These are phyloP conservation scores for Emydocephalus ijimae DNA, from an alignment of 2,113 vertebrate species.

Conservation along the genomic window DNA sequence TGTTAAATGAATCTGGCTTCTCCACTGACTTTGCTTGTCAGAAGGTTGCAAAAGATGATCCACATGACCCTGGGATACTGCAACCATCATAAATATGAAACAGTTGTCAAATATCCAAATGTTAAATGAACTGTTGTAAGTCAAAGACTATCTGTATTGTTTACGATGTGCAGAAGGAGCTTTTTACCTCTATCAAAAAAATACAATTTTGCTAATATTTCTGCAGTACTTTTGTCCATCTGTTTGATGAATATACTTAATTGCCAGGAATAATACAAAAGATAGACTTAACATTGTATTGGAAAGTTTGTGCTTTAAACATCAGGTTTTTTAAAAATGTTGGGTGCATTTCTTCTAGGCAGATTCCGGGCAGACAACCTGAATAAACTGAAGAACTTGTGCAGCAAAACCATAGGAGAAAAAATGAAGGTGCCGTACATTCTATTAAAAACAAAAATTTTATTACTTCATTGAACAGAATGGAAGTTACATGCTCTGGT, in stretches of 20 bases:
- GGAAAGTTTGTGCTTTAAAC: neutral
- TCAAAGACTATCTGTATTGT: neutral
- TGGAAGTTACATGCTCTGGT: neutral
- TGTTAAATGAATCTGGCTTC: neutral
- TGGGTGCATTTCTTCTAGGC: constrained; percentile 70
- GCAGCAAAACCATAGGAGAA: constrained; percentile 95
- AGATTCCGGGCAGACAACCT: constrained; percentile 93
- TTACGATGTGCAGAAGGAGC: neutral
- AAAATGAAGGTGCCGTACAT: constrained; percentile 91
- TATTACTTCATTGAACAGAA: neutral
- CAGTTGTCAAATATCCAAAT: neutral
- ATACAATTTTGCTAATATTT: neutral
- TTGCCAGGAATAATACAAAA: neutral
- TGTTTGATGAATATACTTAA: neutral
- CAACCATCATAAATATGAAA: neutral
- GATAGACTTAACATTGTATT: neutral
- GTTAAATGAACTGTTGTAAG: neutral
- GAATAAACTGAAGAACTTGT: constrained; percentile 95
- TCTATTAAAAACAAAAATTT: neutral
- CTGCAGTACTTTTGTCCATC: neutral
- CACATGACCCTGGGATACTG: neutral
- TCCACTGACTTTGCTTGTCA: neutral
- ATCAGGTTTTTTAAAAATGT: neutral
- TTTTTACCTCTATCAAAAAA: neutral
- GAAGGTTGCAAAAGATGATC: neutral